Base-by-base conservation (phyloP, 2,797 vertebrate species). In the Bovichtus variegatus region DNA sequence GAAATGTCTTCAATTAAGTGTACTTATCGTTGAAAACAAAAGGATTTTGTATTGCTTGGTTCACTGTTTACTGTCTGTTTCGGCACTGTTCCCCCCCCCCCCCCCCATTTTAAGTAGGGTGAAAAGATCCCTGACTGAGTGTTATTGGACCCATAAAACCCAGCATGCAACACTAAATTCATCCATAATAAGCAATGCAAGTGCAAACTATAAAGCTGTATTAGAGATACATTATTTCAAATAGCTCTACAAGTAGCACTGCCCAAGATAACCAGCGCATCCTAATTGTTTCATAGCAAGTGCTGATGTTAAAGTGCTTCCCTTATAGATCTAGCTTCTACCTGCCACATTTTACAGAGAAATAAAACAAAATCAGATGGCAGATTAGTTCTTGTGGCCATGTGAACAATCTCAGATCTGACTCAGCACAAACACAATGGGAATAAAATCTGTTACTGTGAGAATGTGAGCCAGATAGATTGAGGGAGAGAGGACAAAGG, bases 161-260 rank as follows among this genome's bases (percentile, higher is more conserved):
- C 21, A 61, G 62, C 29, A 19, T n/a, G 23, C 11, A 78, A 54
- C 61, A 57, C 44, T 67, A 40, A 38, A 61, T 74, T 51, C 40
- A 49, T 25, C 18, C 50, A 66, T 75, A 75, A 74, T 69, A 78
- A 71, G 61, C 18, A 18, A 71, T 6, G 10, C 47, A 55, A 70
- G 34, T 11, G 53, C 41, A 65, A 31, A 62, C 36, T 59, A 53
- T 50, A 78, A n/a, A 59, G 79, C 68, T 65, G 82, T 84, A 88
- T 85, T 64, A 90, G 84, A 78, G 62, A 77, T 77, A 83, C 51
- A 86, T 81, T 62, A 83, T 78, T 70, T 78, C 46, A 58, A 82
- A 90, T 70, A 31, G 64, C 59, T 51, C 21, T 21, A 25, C 25
- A 74, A 86, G 87, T 53, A 46, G 75, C 64, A 57, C 31, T 5